Conservation (phyloP, 2,888 invertebrate species). For the Plusia festucae region DNA sequence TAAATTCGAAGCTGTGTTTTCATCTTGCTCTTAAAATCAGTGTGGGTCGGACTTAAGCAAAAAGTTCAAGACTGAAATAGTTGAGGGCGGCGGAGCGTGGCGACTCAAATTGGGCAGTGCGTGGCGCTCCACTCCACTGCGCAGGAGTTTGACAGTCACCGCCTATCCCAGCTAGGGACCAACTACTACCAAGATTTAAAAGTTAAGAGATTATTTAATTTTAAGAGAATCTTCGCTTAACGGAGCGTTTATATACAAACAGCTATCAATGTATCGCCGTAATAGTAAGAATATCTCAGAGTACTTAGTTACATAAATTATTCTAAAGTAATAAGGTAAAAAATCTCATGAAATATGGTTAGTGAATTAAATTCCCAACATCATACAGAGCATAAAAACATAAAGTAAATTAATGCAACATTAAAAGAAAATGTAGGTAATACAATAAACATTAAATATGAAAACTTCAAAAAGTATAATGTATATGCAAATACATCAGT, state of each 20-base stretch:
- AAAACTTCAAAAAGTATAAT: constrained; percentile 32
- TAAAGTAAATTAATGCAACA: constrained; percentile 36
- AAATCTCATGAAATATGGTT: background rate
- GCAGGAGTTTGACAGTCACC: constrained; percentile 77
- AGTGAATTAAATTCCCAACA: constrained; percentile 36
- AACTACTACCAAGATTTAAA: constrained; percentile 29
- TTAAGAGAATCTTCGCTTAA: background rate
- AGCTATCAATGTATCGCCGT: too few species aligned
- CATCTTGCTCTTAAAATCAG: constrained; percentile 46
- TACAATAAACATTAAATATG: constrained; percentile 37
- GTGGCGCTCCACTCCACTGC: constrained; percentile 76
- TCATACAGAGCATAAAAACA: constrained; percentile 31
- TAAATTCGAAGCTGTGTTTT: constrained; percentile 39
- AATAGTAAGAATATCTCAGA: too few species aligned
- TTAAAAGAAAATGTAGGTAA: constrained; percentile 38
- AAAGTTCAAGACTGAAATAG: constrained; percentile 72
- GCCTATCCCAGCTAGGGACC: constrained; percentile 52
- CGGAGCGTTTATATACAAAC: too few species aligned
- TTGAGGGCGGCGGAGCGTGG: constrained; percentile 71
- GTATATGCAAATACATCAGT: constrained; percentile 33
- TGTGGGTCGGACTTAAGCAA: constrained; percentile 57
- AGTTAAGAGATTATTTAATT: constrained; percentile 10
- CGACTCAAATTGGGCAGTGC: constrained; percentile 72
- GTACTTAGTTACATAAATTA: too few species aligned
- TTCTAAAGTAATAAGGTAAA: background rate